Evolutionary conservation across 2,797 vertebrate species (phyloP).

Genomic region (Dicrostonyx torquatus): DNA sequence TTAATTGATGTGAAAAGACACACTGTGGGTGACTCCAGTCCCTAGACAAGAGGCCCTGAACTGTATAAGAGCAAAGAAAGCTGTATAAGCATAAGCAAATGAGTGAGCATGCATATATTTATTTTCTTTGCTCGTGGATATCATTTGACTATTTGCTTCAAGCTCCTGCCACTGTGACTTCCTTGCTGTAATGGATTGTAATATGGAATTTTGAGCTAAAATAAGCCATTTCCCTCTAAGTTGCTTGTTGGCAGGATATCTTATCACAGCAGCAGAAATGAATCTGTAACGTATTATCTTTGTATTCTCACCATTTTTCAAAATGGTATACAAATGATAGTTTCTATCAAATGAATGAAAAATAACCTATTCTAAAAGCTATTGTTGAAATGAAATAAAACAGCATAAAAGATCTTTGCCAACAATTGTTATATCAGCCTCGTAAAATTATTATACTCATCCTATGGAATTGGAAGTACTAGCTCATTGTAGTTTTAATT

Average conservation of each 20-base stretch:
- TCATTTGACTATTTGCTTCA: neutral
- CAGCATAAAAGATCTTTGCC: neutral
- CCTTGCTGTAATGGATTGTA: neutral
- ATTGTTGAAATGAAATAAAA: too few species aligned
- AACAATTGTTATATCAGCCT: constrained; percentile 19
- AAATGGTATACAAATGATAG: too few species aligned
- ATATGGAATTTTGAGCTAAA: neutral
- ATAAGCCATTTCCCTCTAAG: neutral
- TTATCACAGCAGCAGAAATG: neutral
- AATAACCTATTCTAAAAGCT: too few species aligned
- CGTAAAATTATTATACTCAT: neutral
- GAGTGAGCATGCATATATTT: neutral
- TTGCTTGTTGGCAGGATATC: neutral
- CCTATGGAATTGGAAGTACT: neutral
- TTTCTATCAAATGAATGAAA: too few species aligned
- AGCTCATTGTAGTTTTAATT: constrained; percentile 36
- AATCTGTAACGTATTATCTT: neutral
- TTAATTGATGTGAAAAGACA: neutral
- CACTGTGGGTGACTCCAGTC: neutral
- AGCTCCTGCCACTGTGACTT: neutral
- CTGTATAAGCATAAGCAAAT: neutral
- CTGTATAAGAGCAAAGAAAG: neutral
- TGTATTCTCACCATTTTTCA: neutral
- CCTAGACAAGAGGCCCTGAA: neutral
- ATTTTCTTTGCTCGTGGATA: neutral